Percentiles rank a stretch among this genome's conserved stretches.
Conservation (phyloP, 2,113 vertebrate species). For the Paracanthobrama guichenoti region DNA sequence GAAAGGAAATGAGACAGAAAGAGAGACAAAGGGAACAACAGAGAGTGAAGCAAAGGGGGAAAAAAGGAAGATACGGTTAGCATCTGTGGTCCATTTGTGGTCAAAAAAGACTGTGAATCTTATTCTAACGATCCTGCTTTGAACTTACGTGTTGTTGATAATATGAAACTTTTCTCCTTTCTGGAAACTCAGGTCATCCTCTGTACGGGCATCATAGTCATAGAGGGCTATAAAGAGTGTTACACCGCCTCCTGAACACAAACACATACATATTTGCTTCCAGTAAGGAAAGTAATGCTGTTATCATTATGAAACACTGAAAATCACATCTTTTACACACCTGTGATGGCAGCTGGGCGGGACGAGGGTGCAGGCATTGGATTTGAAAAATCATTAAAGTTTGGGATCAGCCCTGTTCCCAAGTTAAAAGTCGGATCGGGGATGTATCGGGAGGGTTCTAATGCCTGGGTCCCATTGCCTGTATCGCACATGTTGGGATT, state of each 20-base stretch:
- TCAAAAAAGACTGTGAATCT: background rate
- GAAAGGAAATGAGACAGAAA: background rate
- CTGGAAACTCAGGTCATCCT: constrained; percentile 89
- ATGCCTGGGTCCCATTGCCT: constrained; percentile 34
- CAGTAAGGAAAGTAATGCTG: background rate
- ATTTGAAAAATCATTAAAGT: constrained; percentile 78
- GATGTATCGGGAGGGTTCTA: constrained; percentile 72
- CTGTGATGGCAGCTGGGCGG: constrained; percentile 69
- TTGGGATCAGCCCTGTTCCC: constrained; percentile 68
- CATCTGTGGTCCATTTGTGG: background rate
- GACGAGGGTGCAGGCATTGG: constrained; percentile 57
- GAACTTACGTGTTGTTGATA: constrained; percentile 89
- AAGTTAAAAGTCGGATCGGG: constrained; percentile 78
- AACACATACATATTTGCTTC: constrained; percentile 2
- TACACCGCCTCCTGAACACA: constrained; percentile 79
- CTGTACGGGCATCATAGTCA: constrained; percentile 91
- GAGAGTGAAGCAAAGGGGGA: background rate
- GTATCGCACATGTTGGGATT: constrained; percentile 55
- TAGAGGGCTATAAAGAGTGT: constrained; percentile 91
- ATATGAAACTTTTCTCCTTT: constrained; percentile 98
- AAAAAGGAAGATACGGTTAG: background rate
- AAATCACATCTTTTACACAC: constrained; percentile 54
- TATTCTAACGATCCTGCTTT: background rate
- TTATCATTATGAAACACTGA: constrained; percentile 19
- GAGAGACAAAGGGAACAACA: background rate